These are phyloP conservation scores for Phalacrocorax carbo DNA, from an alignment of 2,113 vertebrate species.

Conservation along the genomic window DNA sequence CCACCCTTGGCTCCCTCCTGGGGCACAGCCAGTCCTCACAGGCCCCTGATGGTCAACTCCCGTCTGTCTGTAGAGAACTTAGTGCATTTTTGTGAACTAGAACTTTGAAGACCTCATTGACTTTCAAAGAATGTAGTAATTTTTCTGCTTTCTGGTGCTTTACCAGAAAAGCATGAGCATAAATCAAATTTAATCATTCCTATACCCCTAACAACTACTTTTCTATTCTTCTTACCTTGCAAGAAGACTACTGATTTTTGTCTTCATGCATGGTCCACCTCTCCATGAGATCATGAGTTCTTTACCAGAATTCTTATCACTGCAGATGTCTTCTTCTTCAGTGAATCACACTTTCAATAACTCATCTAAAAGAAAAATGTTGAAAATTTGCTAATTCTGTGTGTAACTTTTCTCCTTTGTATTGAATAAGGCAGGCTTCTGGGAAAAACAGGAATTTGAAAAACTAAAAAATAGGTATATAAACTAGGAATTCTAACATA, in stretches of 20 bases:
- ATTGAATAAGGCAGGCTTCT: background rate
- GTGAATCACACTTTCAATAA: background rate
- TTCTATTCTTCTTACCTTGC: background rate
- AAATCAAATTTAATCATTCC: background rate
- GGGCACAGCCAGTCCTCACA: background rate
- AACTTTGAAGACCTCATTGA: background rate
- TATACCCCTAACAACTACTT: background rate
- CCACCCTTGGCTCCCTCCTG: background rate
- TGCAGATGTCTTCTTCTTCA: background rate
- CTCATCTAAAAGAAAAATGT: background rate
- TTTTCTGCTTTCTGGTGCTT: background rate
- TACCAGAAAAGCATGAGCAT: background rate
- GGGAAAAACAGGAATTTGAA: background rate
- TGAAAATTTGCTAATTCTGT: background rate
- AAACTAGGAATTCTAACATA: background rate
- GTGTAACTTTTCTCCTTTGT: background rate
- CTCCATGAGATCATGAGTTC: background rate
- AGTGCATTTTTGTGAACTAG: background rate
- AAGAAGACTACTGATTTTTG: background rate
- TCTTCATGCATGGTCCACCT: background rate
- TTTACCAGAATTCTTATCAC: background rate
- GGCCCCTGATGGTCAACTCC: accelerated
- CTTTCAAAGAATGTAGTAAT: background rate
- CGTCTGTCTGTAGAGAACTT: background rate
- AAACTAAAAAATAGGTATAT: background rate